phyloP scores from a whole-genome alignment of 2,113 vertebrate genomes.

The Hyaena hyaena region DNA sequence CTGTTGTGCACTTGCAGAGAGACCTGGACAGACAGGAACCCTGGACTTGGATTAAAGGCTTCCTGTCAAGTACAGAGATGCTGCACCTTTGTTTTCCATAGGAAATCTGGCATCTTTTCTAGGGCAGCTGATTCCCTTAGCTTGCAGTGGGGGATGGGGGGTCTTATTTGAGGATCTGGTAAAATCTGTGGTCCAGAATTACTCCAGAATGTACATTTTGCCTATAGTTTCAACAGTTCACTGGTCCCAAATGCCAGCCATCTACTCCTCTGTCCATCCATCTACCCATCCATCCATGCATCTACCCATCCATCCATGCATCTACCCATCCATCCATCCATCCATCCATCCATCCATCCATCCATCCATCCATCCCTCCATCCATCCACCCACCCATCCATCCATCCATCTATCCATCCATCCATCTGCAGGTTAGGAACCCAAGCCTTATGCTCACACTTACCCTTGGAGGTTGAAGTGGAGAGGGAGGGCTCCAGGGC shows the following conservation, averaged over 20 bases:
- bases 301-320: too few relatives aligned
- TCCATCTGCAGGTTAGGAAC: not conserved
- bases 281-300: too few relatives aligned
- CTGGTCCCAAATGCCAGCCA: not conserved
- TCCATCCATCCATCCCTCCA: not conserved
- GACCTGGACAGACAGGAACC: not conserved
- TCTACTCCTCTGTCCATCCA: not conserved
- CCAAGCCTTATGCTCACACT: not conserved
- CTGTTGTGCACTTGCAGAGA: not conserved
- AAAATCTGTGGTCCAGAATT: not conserved
- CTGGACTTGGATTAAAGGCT: not conserved
- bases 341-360: not conserved
- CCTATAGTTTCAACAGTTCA: not conserved
- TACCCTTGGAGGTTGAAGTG: not conserved
- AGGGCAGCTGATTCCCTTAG: not conserved
- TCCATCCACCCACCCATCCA: not conserved
- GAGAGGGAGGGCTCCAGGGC: not conserved
- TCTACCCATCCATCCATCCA: not conserved
- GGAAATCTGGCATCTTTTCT: slow-evolving; percentile 49
- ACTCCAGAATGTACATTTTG: slow-evolving; percentile 17
- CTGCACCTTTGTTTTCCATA: not conserved
- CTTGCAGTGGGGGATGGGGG: not conserved
- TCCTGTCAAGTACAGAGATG: not conserved
- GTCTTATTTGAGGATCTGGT: not conserved
- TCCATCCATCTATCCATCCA: not conserved